Evolutionary conservation across 2,888 invertebrate genomes (phyloP).

Genomic region (Margaritifera margaritifera): DNA sequence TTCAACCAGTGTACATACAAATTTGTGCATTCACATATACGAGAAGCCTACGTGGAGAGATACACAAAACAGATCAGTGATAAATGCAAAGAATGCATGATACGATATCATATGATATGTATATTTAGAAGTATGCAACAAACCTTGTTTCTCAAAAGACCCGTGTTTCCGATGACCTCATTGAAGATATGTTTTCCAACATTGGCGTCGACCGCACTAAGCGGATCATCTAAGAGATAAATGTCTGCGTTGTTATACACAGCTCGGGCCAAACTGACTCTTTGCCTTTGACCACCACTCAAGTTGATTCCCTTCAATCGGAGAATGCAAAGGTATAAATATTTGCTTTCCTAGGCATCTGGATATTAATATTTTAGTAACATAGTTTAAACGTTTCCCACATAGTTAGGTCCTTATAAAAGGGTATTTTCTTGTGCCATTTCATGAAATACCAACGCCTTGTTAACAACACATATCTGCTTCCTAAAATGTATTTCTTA

Average conservation of each 20-base stretch:
- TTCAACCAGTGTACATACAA: no score
- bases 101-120: no score
- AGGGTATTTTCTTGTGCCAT: no score
- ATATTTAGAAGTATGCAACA: neutral
- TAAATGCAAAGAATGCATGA: no score
- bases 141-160: conserved; percentile 74
- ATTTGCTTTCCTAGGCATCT: neutral
- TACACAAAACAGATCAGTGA: no score
- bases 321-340: neutral
- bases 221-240: conserved; percentile 95
- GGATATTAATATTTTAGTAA: neutral
- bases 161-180: conserved; percentile 87
- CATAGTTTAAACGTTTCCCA: neutral
- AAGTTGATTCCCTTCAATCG: conserved; percentile 71
- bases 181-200: conserved; percentile 99
- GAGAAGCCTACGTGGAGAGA: no score
- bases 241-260: conserved; percentile 74
- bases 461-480: no score
- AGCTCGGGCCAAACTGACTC: conserved; percentile 71
- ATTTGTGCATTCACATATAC: no score
- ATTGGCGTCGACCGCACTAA: conserved; percentile 96
- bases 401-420: neutral
- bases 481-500: no score
- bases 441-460: no score
- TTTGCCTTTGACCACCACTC: conserved; percentile 73